Evolutionary conservation across 2,797 vertebrate genomes (phyloP).

Genomic region (Atherinosoma microstoma): DNA sequence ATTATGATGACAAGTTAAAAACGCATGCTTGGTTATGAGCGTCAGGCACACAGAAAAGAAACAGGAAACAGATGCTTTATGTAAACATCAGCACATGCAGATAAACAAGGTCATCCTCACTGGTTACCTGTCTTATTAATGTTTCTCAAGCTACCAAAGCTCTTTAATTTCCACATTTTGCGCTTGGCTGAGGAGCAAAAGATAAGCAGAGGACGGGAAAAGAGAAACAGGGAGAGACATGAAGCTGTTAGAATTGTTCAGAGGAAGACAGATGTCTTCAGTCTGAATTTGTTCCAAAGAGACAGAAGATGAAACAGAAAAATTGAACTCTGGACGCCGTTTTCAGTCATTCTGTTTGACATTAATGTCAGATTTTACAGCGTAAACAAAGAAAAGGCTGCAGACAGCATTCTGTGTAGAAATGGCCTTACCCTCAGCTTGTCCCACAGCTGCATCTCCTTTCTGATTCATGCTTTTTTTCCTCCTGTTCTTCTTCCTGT

Average conservation of each 20-base stretch:
- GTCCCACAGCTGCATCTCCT: conserved; percentile 89
- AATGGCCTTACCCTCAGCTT: conserved; percentile 89
- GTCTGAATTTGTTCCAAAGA: conserved; percentile 3
- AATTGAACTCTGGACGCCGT: neutral
- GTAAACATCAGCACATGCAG: conserved; percentile 37
- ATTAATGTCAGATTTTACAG: neutral
- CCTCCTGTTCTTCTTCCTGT: conserved; percentile 93
- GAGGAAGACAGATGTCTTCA: conserved; percentile 25
- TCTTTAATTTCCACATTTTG: conserved; percentile 99
- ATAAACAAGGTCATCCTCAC: conserved; percentile 37
- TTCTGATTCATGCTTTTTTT: conserved; percentile 95
- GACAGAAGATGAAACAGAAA: neutral
- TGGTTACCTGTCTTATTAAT: conserved; percentile 99
- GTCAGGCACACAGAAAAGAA: conserved; percentile 40
- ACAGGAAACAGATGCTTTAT: conserved; percentile 9
- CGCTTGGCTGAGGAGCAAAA: conserved; percentile 91
- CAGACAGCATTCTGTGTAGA: neutral
- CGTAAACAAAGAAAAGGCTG: fast-evolving
- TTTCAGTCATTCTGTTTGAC: neutral
- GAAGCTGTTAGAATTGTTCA: conserved; percentile 23
- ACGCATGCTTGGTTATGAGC: conserved; percentile 3
- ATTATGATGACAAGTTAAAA: conserved; percentile 4
- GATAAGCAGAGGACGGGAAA: conserved; percentile 68
- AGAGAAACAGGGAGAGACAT: conserved; percentile 57
- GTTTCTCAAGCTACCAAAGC: conserved; percentile 99